Percentiles rank a stretch among this genome's conserved stretches.
These are phyloP conservation scores for Selene dorsalis DNA, from an alignment of 2,797 vertebrate species.

Conservation along the genomic window DNA sequence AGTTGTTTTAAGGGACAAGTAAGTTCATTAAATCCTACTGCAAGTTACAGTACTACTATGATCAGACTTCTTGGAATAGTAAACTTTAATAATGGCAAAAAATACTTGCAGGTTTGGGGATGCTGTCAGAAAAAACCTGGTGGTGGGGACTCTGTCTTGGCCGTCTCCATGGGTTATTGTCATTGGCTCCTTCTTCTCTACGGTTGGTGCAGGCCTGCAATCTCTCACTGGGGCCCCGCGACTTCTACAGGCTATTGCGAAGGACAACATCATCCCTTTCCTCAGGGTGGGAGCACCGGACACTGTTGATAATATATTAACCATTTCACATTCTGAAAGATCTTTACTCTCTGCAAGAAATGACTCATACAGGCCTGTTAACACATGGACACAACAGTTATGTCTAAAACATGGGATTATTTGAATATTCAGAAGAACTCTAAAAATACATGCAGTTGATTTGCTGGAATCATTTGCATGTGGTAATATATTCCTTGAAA, in stretches of 20 bases:
- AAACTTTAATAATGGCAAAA: neutral
- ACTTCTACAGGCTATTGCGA: slow-evolving; percentile 96
- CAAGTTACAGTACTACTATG: neutral
- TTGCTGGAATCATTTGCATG: slow-evolving; percentile 11
- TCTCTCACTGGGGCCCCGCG: slow-evolving; percentile 95
- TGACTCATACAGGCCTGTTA: neutral
- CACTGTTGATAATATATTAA: neutral
- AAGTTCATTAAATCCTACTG: slow-evolving; percentile 65
- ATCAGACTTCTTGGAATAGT: neutral
- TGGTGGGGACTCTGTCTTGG: slow-evolving; percentile 97
- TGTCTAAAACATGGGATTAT: neutral
- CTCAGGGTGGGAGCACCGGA: slow-evolving; percentile 87
- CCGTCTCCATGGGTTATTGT: slow-evolving; percentile 99
- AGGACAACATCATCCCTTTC: slow-evolving; percentile 99
- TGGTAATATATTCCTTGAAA: slow-evolving; percentile 4
- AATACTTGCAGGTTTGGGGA: slow-evolving; percentile 89
- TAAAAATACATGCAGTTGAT: neutral
- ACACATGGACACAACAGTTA: neutral
- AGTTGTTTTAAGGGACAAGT: slow-evolving; percentile 97
- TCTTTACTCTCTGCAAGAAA: neutral
- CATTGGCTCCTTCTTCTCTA: slow-evolving; percentile 98
- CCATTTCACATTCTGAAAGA: neutral
- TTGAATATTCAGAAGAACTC: slow-evolving; percentile 12
- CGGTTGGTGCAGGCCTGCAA: slow-evolving; percentile 94
- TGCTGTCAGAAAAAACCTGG: slow-evolving; percentile 91